These are phyloP conservation scores for Nansenia antarctica DNA, from an alignment of 2,113 vertebrate species.

Conservation along the genomic window DNA sequence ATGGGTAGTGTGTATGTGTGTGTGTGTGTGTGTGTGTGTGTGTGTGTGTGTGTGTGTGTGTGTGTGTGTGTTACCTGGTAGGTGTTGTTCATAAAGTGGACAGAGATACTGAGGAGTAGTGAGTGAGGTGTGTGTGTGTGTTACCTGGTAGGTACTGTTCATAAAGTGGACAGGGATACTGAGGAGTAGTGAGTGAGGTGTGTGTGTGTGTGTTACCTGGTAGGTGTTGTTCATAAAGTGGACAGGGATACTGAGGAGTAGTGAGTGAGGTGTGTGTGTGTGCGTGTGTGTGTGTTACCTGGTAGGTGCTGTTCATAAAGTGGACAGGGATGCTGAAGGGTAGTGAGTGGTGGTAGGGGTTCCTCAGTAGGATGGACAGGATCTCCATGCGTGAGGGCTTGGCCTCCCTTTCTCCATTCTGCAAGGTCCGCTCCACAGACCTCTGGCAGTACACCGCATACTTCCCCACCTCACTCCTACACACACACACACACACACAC, in stretches of 20 bases:
- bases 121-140: slow-evolving; percentile 67
- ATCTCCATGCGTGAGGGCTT: slow-evolving; percentile 90
- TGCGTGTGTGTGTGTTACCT: slow-evolving; percentile 79
- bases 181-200: no score
- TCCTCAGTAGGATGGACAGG: slow-evolving; percentile 87
- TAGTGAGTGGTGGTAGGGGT: slow-evolving; percentile 89
- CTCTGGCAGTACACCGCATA: slow-evolving; percentile 89
- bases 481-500: not conserved
- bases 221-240: slow-evolving; percentile 90
- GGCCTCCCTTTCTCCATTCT: slow-evolving; percentile 84
- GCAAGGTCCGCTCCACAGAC: slow-evolving; percentile 81
- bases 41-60: no score
- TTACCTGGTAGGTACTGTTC: not conserved
- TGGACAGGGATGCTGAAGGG: slow-evolving; percentile 93
- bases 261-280: no score
- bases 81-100: slow-evolving; percentile 88
- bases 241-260: slow-evolving; percentile 91
- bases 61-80: slow-evolving; percentile 83
- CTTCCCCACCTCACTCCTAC: slow-evolving; percentile 86
- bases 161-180: no score
- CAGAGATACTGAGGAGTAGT: slow-evolving; percentile 88
- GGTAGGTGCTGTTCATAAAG: slow-evolving; percentile 88
- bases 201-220: slow-evolving; percentile 70
- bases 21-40: not conserved
- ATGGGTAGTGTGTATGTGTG: no score